A percentile compares a stretch with the other conserved stretches of the same genome.
These are phyloP conservation scores for Ophion costatus DNA, from an alignment of 2,888 invertebrate genomes.

Conservation along the genomic window DNA sequence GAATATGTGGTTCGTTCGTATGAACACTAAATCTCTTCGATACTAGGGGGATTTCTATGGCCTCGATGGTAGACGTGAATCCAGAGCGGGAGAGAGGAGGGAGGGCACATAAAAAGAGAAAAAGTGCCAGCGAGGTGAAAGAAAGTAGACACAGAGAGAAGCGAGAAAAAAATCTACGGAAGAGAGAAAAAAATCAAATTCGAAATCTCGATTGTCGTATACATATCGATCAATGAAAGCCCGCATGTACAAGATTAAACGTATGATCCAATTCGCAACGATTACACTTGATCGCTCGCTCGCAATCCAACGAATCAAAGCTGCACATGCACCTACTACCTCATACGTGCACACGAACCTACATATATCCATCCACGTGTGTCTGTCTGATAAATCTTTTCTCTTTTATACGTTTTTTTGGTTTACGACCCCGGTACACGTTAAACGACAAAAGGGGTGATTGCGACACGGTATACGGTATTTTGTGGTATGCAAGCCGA, in stretches of 20 bases:
- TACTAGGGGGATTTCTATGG: slow-evolving; percentile 38
- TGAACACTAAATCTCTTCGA: slow-evolving; percentile 61
- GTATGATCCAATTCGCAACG: slow-evolving; percentile 63
- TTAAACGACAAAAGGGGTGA: slow-evolving; percentile 13
- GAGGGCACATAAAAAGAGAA: neutral
- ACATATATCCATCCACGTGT: neutral
- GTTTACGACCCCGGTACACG: slow-evolving; percentile 25
- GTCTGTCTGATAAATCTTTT: slow-evolving; percentile 44
- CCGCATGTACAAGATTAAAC: slow-evolving; percentile 56
- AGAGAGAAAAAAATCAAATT: slow-evolving; percentile 12
- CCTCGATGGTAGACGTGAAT: slow-evolving; percentile 19
- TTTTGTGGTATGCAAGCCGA: slow-evolving; percentile 32
- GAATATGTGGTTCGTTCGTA: slow-evolving; percentile 57
- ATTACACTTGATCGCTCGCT: slow-evolving; percentile 50
- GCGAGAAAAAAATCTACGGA: neutral
- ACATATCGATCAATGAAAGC: slow-evolving; percentile 55
- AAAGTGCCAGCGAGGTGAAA: neutral
- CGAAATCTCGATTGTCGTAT: slow-evolving; percentile 38
- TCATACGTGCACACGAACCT: neutral
- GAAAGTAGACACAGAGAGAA: neutral
- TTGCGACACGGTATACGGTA: slow-evolving; percentile 14
- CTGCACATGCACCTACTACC: no score
- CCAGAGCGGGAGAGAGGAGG: neutral
- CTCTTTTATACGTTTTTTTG: slow-evolving; percentile 22
- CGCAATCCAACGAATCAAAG: slow-evolving; percentile 28